A percentile compares a stretch with the other conserved stretches of the same genome.
Evolutionary conservation across 2,888 invertebrate species (phyloP).

Genomic region (Ophion ellenae): DNA sequence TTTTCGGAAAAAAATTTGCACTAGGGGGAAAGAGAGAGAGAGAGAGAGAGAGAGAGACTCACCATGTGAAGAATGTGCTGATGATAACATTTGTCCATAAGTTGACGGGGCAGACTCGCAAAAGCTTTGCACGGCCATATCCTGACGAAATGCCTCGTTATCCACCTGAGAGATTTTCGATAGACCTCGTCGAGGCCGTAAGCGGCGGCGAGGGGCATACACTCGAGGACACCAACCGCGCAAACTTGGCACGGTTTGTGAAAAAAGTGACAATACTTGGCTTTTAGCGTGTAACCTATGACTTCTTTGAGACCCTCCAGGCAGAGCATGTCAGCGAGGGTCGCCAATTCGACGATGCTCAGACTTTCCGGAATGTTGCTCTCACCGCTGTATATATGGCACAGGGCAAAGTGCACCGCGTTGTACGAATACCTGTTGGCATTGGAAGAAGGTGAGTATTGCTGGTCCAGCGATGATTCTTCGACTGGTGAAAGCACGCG

Average conservation of each 20-base stretch:
- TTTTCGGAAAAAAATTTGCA: no score
- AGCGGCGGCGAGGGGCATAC: constrained; percentile 92
- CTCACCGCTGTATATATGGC: constrained; percentile 97
- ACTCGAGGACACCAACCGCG: constrained; percentile 93
- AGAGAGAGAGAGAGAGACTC: constrained; percentile 70
- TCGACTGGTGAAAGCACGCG: neutral
- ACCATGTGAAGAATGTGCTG: constrained; percentile 92
- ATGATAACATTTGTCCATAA: constrained; percentile 93
- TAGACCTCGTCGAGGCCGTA: constrained; percentile 95
- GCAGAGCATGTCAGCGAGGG: constrained; percentile 94
- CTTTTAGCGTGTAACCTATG: constrained; percentile 93
- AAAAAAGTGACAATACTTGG: constrained; percentile 96
- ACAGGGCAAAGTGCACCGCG: constrained; percentile 95
- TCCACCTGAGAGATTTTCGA: constrained; percentile 94
- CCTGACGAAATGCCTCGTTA: constrained; percentile 92
- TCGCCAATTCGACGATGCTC: constrained; percentile 93
- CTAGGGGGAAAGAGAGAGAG: neutral
- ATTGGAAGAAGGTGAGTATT: no score
- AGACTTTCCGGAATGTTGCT: constrained; percentile 94
- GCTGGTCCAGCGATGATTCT: no score
- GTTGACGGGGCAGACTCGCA: constrained; percentile 92
- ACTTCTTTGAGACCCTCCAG: constrained; percentile 96
- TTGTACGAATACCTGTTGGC: constrained; percentile 90
- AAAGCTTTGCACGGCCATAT: constrained; percentile 97
- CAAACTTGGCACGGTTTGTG: constrained; percentile 97